These are phyloP conservation scores for Pocillopora grandis DNA, from an alignment of 92 coral and sea anemone genomes.

Conservation along the genomic window DNA sequence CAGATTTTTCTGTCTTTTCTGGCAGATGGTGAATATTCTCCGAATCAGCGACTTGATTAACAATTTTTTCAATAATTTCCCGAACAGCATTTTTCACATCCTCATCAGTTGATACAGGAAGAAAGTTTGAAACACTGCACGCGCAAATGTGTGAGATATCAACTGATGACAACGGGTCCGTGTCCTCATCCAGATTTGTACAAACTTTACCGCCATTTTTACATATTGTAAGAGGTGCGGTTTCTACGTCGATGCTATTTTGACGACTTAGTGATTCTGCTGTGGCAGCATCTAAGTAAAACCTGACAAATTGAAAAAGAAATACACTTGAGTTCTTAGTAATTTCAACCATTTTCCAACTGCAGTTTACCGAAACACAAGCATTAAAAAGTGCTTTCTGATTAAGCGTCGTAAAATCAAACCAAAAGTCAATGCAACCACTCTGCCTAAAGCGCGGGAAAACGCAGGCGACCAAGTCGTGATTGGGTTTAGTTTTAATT, in stretches of 20 bases:
- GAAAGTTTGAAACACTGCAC: neutral
- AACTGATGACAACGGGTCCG: neutral
- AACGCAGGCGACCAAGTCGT: no score
- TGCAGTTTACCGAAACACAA: no score
- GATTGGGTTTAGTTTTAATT: no score
- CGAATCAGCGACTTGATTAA: slow-evolving; percentile 40
- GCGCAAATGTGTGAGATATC: neutral
- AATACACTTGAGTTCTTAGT: no score
- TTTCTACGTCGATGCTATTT: slow-evolving; percentile 63
- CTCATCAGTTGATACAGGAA: slow-evolving; percentile 28
- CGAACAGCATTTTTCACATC: slow-evolving; percentile 42
- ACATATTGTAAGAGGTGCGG: neutral
- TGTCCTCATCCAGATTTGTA: slow-evolving; percentile 12
- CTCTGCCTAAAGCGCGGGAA: no score
- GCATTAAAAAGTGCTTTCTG: no score
- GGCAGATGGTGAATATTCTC: neutral
- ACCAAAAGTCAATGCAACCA: no score
- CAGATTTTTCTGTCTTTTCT: neutral
- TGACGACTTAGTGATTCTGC: slow-evolving; percentile 77
- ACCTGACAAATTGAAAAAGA: slow-evolving; percentile 30
- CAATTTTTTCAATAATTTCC: slow-evolving; percentile 46
- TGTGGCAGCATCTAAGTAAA: slow-evolving; percentile 76
- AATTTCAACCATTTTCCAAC: no score
- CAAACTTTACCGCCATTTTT: slow-evolving; percentile 12
- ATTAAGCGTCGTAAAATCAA: no score